Base-by-base conservation (phyloP, 1,140 invertebrate species). In the Diorhabda elongata region DNA sequence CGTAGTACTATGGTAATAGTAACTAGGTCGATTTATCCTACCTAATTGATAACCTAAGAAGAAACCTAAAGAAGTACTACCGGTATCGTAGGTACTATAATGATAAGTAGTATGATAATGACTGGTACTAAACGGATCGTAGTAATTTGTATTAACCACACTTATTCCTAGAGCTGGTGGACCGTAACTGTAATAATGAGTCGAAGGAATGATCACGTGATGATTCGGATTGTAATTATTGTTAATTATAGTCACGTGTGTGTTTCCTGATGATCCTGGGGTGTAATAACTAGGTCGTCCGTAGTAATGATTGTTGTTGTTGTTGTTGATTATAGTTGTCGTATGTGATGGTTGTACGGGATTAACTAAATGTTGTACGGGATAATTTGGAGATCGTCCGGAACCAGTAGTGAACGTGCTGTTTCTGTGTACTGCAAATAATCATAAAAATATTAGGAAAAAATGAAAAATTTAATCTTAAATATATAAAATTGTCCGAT, bases 1-100 rank as follows among this genome's bases (percentile, higher is more conserved):
- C 11, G 52, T 66, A 2, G 59, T 56, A 7, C 52, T 26, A 47
- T 65, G 58, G 42, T 56, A 67, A 45, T 73, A 62, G 47, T 61
- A 76, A 11, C 68, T 69, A 43, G 74, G 74, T 7, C 67, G 72
- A 44, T 67, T 73, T 5, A 76, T 42, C 69, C 71, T 73, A 11
- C 70, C 74, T 52, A 76, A 63, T 4, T 68, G 68, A 47, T 76
- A 76, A 2, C 74, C 74, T 7, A 76, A 61, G 61, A 74, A 76
- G 61, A 74, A 73, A 6, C 74, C 74, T 8, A 76, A 58, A 44
- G 59, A 41, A 1, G 73, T 71, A 71, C 73, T 74, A 26, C 74
- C 74, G 7, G 69, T 66, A n/a, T 74, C 69, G 5, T 52, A 63
- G 7, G 58, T 52, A 5, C 67, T 43, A 56, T 76, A 76, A n/a